These are phyloP conservation scores for Hydropsyche tenuis DNA, from an alignment of 1,140 invertebrate species.

Conservation along the genomic window DNA sequence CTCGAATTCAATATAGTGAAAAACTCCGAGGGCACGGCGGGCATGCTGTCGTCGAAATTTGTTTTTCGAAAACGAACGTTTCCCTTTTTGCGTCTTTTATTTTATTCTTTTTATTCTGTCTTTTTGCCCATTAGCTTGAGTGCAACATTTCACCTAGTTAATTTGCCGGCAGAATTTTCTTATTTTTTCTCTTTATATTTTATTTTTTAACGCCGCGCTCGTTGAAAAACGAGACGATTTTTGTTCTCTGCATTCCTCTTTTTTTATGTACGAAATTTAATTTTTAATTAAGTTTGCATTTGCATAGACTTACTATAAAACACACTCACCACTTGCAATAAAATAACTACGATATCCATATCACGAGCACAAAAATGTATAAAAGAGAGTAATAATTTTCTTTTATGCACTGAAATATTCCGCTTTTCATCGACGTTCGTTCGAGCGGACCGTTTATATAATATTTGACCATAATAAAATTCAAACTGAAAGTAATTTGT, in stretches of 20 bases:
- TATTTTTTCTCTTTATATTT: neutral
- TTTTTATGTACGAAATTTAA: neutral
- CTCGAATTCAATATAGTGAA: neutral
- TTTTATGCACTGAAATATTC: no score
- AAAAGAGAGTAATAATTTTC: no score
- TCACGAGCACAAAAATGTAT: no score
- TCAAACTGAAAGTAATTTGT: neutral
- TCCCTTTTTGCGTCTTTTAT: neutral
- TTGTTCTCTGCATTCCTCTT: neutral
- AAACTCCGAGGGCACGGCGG: neutral
- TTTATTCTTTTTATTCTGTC: neutral
- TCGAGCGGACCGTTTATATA: neutral
- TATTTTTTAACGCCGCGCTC: neutral
- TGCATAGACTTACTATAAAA: constrained; percentile 2
- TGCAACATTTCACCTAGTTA: constrained; percentile 21
- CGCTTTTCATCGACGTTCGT: neutral
- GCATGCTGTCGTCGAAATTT: neutral
- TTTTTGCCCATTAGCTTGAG: constrained; percentile 6
- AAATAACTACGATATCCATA: neutral
- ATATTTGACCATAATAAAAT: neutral
- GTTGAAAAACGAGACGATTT: neutral
- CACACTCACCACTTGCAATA: neutral
- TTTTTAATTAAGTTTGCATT: constrained; percentile 13
- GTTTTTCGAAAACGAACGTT: neutral
- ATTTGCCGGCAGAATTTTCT: constrained; percentile 10